These are phyloP conservation scores for Ceramica pisi DNA, from an alignment of 2,888 invertebrate species.

Conservation along the genomic window DNA sequence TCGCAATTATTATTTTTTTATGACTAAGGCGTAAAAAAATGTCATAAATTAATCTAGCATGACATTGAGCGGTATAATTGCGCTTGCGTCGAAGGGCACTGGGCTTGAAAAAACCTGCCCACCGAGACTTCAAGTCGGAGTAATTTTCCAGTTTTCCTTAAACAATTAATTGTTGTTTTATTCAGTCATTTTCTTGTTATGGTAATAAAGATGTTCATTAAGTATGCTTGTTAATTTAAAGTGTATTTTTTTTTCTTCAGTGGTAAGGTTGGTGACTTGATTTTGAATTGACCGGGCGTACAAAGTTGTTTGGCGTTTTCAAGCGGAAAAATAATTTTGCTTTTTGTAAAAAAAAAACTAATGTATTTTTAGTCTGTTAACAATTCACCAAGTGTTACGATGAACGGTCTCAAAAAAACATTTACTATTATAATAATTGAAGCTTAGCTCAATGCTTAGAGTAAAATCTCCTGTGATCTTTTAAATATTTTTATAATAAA, in stretches of 20 bases:
- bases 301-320: too few species aligned
- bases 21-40: conserved; percentile 35
- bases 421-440: too few species aligned
- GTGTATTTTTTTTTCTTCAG: conserved; percentile 6
- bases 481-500: too few species aligned
- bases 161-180: conserved; percentile 46
- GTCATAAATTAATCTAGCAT: conserved; percentile 61
- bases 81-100: conserved; percentile 55
- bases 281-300: not conserved
- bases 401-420: too few species aligned
- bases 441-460: too few species aligned
- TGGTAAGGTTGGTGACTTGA: not conserved
- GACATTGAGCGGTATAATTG: conserved; percentile 64
- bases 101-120: conserved; percentile 52
- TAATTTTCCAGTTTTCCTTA: conserved; percentile 66
- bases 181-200: conserved; percentile 47
- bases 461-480: too few species aligned
- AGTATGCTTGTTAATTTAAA: conserved; percentile 33
- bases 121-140: conserved; percentile 29
- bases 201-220: conserved; percentile 49
- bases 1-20: conserved; percentile 37
- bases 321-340: too few species aligned
- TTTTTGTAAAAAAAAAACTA: too few species aligned
- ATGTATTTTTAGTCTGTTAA: too few species aligned
- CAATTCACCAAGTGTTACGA: too few species aligned